Base-by-base conservation (phyloP, 1,140 invertebrate genomes). In the Hormaphis cornu region DNA sequence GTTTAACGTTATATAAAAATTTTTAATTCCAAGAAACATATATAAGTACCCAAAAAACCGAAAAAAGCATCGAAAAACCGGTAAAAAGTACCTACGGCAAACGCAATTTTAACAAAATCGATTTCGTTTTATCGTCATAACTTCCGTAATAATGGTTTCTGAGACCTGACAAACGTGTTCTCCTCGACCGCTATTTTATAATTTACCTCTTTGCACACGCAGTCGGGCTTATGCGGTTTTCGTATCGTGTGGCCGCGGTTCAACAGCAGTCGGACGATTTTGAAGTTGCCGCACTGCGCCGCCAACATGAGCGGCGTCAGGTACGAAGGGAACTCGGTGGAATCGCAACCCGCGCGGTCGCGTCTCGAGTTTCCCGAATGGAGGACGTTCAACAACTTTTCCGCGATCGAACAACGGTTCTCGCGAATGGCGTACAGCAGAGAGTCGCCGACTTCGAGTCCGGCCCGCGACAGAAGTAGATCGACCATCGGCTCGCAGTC, bases 241-340 rank as follows among this genome's bases (percentile, higher is more conserved):
- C 71, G 72, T 20, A 86, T 80, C 0, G 70, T 74, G 71, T 86
- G 84, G 6, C 82, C 82, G 18, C 82, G 76, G 70, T 83, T 80
- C 1, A 88, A 78, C 1, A 90, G 78, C 46, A 87, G 76, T 71
- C 82, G 82, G 16, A 89, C 86, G 22, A 88, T 83, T 74, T 88
- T 84, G 72, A 83, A 86, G 74, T 87, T 84, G 26, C 87, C 87
- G 35, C 80, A 80, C 72, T 88, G 85, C 9, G 87, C 86, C 1
- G 88, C 87, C 2, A 90, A 78, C 44, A 87, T 84, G 12, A 90
- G 79, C 0, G 88, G 88, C 0, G 87, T 90, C 4, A 89, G 82
- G 72, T 89, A 83, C 9, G 84, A 82, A 0, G 85, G 85, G n/a
- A 61, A 61, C 14, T 54, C 52, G 10, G 52, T 54, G 4, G 52